These are phyloP conservation scores for Eudasyphora cyanicolor DNA, from an alignment of 2,888 invertebrate genomes.

Conservation along the genomic window DNA sequence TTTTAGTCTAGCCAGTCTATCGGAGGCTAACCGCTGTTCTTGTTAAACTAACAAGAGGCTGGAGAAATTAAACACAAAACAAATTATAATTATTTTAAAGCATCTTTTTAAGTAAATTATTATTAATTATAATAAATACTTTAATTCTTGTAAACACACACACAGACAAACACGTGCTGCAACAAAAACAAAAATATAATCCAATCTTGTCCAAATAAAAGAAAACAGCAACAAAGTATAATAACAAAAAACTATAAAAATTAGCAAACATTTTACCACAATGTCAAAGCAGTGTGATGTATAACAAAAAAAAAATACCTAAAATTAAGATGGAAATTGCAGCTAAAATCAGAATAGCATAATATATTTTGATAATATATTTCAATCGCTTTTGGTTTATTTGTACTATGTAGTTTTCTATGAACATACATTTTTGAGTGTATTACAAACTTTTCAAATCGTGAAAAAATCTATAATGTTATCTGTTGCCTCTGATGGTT, in stretches of 20 bases:
- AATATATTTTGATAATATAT: neutral
- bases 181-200: constrained; percentile 7
- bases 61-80: neutral
- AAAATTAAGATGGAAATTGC: neutral
- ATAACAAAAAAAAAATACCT: neutral
- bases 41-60: constrained; percentile 72
- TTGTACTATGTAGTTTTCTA: no score
- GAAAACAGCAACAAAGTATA: neutral
- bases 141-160: constrained; percentile 14
- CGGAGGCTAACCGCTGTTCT: constrained; percentile 79
- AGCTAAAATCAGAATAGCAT: neutral
- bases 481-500: neutral
- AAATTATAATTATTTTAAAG: constrained; percentile 11
- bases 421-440: no score
- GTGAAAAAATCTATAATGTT: no score
- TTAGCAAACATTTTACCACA: constrained; percentile 17
- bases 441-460: no score
- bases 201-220: constrained; percentile 25
- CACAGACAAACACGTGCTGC: neutral
- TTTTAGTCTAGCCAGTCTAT: constrained; percentile 78
- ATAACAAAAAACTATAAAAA: neutral
- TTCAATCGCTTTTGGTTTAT: no score
- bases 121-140: neutral
- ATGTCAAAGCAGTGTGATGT: neutral
- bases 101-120: constrained; percentile 32